Evolutionary conservation across 1,140 invertebrate species (phyloP), one percentile per base, ranked within the genome.

Genomic region (Platyura marginata): DNA sequence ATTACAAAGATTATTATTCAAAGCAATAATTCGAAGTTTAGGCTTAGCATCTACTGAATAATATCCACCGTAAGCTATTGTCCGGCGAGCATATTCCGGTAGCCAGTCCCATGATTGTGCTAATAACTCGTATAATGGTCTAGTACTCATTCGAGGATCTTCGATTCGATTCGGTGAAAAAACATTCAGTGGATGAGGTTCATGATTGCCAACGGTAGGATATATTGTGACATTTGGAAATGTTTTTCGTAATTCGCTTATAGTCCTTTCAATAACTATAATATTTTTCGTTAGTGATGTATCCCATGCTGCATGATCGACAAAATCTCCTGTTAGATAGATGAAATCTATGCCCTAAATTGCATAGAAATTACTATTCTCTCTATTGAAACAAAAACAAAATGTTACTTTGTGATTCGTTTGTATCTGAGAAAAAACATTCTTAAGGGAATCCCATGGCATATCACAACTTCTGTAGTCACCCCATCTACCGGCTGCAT

Each of bases 401-500:
- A n/a, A n/a, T n/a, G n/a, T n/a, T n/a, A 29, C 25, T 13, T 6
- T 6, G 13, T 29, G 25, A 6, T 6, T 29, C 25, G 6, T 6
- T 8, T 29, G 6, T 8, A 29, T 29, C 13, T 29, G 25, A 29
- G 25, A 8, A 13, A 29, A 29, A 29, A 29, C 25, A 13, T 29
- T 13, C 25, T 8, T 8, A 8, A 29, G 6, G 13, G 25, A 6
- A 29, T 8, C 13, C 25, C 25, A 29, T 29, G 89, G 89, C 0
- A 85, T 87, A 61, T 93, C 88, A 51, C 87, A 92, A 53, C 90
- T 88, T 50, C 86, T 70, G 58, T 91, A 92, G 56, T 92, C 86
- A 16, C 90, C 90, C 88, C 87, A 94, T 48, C 79, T 75, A 15
- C 89, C 89, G 1, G 88, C 87, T 2, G 75, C 79, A 5, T 72